Base-by-base conservation (phyloP, 1,140 invertebrate genomes). In the Drosophila trapezifrons region DNA sequence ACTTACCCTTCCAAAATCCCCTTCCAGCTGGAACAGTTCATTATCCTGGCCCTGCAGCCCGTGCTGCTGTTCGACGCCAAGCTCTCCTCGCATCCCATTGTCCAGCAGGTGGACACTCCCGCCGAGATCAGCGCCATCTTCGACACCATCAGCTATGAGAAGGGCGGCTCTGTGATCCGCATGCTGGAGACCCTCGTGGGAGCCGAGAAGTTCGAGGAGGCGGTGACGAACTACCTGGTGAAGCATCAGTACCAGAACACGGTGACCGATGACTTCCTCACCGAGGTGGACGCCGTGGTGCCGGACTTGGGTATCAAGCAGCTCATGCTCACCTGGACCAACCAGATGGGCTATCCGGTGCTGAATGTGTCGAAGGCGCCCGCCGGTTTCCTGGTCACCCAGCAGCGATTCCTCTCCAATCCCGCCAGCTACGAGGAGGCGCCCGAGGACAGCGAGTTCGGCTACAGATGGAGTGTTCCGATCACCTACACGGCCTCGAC, bases 311-410 rank as follows among this genome's bases (percentile, higher is more conserved):
- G 95, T 76, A 91, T 96, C 8, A 85, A 92, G 54, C 90, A 93
- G n/a, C 95, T 99, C 49, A 97, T 99, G 96, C 95, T 97, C 59
- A 98, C 97, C 0, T 99, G 97, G 97, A 98, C 96, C 0, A 93
- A 94, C 25, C 98, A 99, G 93, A 98, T 97, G 96, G 98, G 98
- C 6, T 98, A 96, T 80, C 98, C 98, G 0, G 93, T 98, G 0
- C 90, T 99, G 0, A 95, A 93, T 9, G 95, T 97, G 2, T 71
- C 92, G 3, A 90, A 83, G 2, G n/a, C 37, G 1, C 56, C 76
- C 0, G 92, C 92, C 10, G 93, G 92, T 1, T 95, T 94, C 40
- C 91, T 91, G 1, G 92, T 98, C 0, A 95, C 93, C 0, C 97
- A 98, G 82, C 93, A 94, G 64, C 91, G 96, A 66, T 98, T 97